Base-by-base conservation (phyloP, 1,140 invertebrate species). In the Asbolus verrucosus region DNA sequence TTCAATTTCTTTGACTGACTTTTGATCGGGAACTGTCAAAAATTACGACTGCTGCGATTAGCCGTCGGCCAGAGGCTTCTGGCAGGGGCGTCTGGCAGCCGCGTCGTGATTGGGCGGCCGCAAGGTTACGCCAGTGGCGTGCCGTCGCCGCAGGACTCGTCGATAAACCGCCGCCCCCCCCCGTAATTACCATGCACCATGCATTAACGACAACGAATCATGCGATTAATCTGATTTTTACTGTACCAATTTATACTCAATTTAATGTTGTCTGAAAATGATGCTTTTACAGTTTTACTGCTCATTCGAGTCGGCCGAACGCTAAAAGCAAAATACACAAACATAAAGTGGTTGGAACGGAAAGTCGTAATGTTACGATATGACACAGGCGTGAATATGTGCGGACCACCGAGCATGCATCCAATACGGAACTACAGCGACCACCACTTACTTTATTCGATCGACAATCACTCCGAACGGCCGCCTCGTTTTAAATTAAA, bases 41-140 rank as follows among this genome's bases (percentile, higher is more conserved):
- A 75, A 75, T 70, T 5, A 2, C 24, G 11, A 27, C 19, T 14
- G 46, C 19, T 1, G 9, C 62, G 38, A 79, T 80, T 79, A 76
- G 79, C 60, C 65, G 69, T 36, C 39, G 19, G 6, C 31, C 71
- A 77, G 78, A 74, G 78, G 73, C 70, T 50, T 80, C 79, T 80
- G 78, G 77, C 79, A 78, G 78, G 75, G 77, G 75, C 69, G 71
- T 79, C 79, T 80, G 78, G 75, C 78, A 77, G 73, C 43, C 19
- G 38, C 33, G 6, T 2, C 30, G 36, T 39, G 15, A 77, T 77
- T 77, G 76, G 76, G 18, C 15, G 33, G 1, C 13, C 1, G 46
- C 18, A 24, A 16, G 46, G 27, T 27, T 30, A 61, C 46, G 65
- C 41, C 70, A 73, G 74, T 70, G 67, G 63, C 67, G 71, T 73